Percentiles rank a stretch among this genome's conserved stretches.
These are phyloP conservation scores for Cecidostiba fungosa DNA, from an alignment of 2,888 invertebrate genomes.

Conservation along the genomic window DNA sequence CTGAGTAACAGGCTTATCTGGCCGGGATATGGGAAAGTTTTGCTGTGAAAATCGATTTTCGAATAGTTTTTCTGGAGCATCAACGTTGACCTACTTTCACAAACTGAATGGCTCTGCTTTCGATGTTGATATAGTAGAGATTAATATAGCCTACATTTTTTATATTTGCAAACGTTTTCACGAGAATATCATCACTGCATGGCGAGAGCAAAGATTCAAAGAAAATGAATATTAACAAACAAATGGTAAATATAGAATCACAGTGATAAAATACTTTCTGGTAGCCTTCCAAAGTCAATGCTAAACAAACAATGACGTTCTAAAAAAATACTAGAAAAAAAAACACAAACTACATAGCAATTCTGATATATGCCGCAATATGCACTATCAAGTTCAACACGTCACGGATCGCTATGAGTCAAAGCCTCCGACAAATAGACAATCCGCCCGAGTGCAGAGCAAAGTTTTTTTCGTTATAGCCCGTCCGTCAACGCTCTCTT, in stretches of 20 bases:
- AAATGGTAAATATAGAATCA: not conserved
- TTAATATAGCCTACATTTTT: not conserved
- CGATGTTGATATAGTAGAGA: not conserved
- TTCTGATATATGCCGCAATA: too few relatives aligned
- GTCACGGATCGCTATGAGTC: not conserved
- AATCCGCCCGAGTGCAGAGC: not conserved
- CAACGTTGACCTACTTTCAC: not conserved
- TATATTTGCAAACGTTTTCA: not conserved
- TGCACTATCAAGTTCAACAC: not conserved
- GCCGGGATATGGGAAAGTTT: not conserved
- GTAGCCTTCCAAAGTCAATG: slow-evolving; percentile 3
- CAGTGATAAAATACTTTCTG: not conserved
- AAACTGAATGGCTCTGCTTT: not conserved
- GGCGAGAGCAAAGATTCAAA: not conserved
- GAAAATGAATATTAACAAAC: not conserved
- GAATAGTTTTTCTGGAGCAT: not conserved
- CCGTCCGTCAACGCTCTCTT: not conserved
- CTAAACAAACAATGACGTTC: not conserved
- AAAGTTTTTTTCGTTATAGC: not conserved
- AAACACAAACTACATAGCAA: not conserved
- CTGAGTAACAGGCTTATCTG: not conserved
- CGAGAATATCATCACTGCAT: not conserved
- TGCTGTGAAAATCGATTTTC: not conserved
- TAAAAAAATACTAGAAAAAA: not conserved
- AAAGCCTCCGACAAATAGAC: slow-evolving; percentile 20